Base-by-base conservation (phyloP, 2,113 vertebrate species). In the Ivindomyrus marchei region DNA sequence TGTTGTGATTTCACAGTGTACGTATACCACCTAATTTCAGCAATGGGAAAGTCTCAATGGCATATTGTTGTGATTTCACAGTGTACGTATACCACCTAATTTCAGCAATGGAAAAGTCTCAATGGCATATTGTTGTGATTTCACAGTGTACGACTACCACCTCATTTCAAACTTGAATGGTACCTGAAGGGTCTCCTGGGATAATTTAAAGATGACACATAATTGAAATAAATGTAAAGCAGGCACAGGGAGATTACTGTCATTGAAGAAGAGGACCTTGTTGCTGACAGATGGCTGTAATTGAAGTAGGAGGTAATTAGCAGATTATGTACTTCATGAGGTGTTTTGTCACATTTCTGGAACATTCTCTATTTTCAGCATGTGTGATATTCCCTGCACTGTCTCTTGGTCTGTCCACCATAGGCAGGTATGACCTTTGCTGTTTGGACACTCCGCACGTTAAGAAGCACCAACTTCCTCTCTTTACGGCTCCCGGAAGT, bases 211-310 rank as follows among this genome's bases (percentile, higher is more conserved):
- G 89, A 89, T 89, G 74, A 74, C 49, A 7, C 17, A 77, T 80
- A 77, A 88, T 92, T 80, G 46, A 39, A 21, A 15, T 17, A 39
- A 84, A 84, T 58, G 21, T 47, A 91, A 88, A 36, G 19, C 3
- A 46, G 58, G 19, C 24, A n/a, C 8, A 19, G 7, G 19, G 21
- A 87, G 53, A 85, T 91, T 91, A 92, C 90, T 70, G 89, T 49
- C 88, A 91, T 91, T 92, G 46, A 80, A 88, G 88, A 84, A 90
- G 85, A 89, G 87, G 62, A 31, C 66, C 90, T 83, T 93, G 93
- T 88, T 92, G 92, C 89, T 94, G 92, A 94, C 92, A 53, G 92
- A 94, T 94, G 93, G 91, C 89, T 52, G 91, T 92, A 91, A 90
- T 91, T 62, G 91, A 89, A 88, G 53, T 92, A 90, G 90, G 91